phyloP scores from a whole-genome alignment of 2,797 vertebrate genomes.

The Megalops cyprinoides region DNA sequence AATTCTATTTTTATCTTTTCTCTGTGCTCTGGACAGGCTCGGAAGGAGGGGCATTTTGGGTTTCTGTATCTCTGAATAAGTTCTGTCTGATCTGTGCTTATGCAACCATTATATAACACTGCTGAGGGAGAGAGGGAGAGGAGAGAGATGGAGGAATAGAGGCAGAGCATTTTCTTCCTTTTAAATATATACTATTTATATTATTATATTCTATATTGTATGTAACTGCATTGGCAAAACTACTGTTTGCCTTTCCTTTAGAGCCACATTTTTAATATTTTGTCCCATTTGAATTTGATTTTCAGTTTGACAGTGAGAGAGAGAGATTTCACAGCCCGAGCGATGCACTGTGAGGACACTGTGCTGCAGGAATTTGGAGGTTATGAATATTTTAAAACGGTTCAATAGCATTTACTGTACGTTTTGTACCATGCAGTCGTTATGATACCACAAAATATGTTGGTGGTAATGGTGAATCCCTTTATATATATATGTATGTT shows the following conservation, averaged over 20 bases:
- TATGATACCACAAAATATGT: no score
- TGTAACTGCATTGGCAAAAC: not conserved
- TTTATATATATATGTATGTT: no score
- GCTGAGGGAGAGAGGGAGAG: conserved; percentile 49
- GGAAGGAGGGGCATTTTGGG: not conserved
- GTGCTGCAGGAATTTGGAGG: no score
- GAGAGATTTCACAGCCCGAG: no score
- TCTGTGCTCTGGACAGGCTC: not conserved
- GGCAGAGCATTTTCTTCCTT: not conserved
- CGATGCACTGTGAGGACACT: no score
- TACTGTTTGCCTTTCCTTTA: not conserved
- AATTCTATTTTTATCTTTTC: not conserved
- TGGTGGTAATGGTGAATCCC: no score
- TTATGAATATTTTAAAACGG: no score
- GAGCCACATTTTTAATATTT: not conserved
- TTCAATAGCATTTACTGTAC: no score
- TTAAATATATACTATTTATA: not conserved
- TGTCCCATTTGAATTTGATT: not conserved
- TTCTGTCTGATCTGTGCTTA: not conserved
- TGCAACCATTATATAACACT: not conserved
- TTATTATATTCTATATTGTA: not conserved
- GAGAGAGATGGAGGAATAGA: not conserved
- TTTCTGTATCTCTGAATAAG: not conserved
- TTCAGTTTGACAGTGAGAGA: not conserved
- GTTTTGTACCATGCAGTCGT: no score